Percentiles rank a stretch among this genome's conserved stretches.
These are phyloP conservation scores for Gymnothorax reevesii DNA, from an alignment of 2,797 vertebrate species.

Conservation along the genomic window DNA sequence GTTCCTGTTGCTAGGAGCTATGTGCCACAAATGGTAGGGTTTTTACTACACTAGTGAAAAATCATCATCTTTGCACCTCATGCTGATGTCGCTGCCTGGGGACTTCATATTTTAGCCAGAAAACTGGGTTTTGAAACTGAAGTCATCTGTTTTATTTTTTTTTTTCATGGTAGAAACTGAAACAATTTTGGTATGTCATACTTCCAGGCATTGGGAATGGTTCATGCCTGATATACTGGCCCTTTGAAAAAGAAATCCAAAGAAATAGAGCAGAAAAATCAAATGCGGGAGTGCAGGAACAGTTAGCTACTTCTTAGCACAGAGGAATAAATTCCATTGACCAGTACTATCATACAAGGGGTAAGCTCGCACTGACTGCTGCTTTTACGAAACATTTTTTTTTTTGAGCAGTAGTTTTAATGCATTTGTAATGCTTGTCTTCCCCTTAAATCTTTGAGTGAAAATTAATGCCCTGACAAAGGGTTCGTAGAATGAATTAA, in stretches of 20 bases:
- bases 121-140: not conserved
- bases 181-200: not conserved
- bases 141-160: not conserved
- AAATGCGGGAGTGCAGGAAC: not conserved
- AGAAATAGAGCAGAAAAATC: not conserved
- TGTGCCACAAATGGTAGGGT: not conserved
- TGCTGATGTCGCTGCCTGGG: not conserved
- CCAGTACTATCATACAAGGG: not conserved
- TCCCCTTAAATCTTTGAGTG: not conserved
- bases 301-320: not conserved
- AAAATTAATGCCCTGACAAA: constrained; percentile 34
- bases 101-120: not conserved
- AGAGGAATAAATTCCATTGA: not conserved
- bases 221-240: not conserved
- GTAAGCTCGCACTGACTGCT: not conserved
- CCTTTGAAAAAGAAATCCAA: not conserved
- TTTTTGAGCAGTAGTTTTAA: not conserved
- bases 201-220: not conserved
- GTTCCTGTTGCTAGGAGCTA: not conserved
- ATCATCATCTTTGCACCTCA: not conserved
- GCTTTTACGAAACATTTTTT: not conserved
- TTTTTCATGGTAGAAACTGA: not conserved
- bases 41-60: not conserved
- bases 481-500: not conserved
- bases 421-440: not conserved